Conservation (phyloP, 23 tunicate species). For the Phallusia fumigata region DNA sequence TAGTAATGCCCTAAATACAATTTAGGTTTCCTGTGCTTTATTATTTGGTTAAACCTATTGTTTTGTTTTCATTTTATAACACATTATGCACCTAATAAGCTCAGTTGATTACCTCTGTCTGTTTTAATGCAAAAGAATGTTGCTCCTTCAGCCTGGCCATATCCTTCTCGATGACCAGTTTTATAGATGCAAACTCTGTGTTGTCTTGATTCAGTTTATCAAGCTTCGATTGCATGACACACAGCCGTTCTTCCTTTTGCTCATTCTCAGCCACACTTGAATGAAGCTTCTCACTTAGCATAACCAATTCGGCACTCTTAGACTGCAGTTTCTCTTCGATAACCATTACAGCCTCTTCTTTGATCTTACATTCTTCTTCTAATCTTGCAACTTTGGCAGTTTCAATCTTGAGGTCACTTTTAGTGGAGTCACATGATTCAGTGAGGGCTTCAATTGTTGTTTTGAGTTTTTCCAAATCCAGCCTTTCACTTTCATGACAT, state of each 20-base stretch:
- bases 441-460: background rate
- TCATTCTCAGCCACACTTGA: background rate
- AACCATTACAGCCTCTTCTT: background rate
- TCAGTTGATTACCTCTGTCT: constrained; percentile 1
- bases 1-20: no score
- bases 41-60: no score
- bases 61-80: no score
- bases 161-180: background rate
- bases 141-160: background rate
- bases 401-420: background rate
- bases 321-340: background rate
- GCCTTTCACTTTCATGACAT: background rate
- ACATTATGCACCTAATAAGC: no score
- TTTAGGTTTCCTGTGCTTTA: no score
- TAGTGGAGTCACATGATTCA: background rate
- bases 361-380: background rate
- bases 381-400: background rate
- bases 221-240: background rate
- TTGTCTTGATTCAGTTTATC: background rate
- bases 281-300: background rate
- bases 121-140: background rate
- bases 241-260: background rate
- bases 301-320: background rate
- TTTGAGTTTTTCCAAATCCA: background rate
- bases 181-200: background rate